A percentile compares a stretch with the other conserved stretches of the same genome.
Conservation (phyloP, 2,113 vertebrate genomes). For the Heterochromis multidens region DNA sequence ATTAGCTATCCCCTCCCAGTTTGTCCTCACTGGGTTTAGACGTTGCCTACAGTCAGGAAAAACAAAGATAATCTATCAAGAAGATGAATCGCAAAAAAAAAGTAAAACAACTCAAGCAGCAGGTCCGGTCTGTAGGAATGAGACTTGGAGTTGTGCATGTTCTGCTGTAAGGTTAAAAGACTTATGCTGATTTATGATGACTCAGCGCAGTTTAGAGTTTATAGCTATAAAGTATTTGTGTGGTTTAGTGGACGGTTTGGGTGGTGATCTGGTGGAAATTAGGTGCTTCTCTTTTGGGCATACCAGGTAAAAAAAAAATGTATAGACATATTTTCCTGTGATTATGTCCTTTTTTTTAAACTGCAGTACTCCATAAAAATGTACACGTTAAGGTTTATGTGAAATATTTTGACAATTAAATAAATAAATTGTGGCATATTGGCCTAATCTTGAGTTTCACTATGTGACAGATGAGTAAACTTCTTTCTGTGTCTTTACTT, state of each 20-base stretch:
- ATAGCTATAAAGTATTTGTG: not conserved
- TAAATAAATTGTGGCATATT: not conserved
- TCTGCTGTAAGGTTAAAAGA: not conserved
- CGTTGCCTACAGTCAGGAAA: conserved; percentile 26
- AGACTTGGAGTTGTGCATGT: not conserved
- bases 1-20: conserved; percentile 28
- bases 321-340: not conserved
- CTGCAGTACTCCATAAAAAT: not conserved
- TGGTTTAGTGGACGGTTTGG: not conserved
- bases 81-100: conserved; percentile 36
- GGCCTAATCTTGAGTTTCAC: not conserved
- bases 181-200: not conserved
- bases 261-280: not conserved
- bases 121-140: not conserved
- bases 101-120: not conserved
- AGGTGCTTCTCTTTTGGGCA: not conserved
- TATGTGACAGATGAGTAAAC: not conserved
- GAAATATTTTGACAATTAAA: not conserved
- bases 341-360: not conserved
- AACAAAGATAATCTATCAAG: conserved; percentile 36
- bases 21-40: conserved; percentile 49
- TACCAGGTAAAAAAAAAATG: not conserved
- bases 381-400: not conserved
- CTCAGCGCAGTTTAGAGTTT: not conserved
- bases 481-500: not conserved